These are phyloP conservation scores for Oenanthe melanoleuca DNA, from an alignment of 2,113 vertebrate genomes.

Conservation along the genomic window DNA sequence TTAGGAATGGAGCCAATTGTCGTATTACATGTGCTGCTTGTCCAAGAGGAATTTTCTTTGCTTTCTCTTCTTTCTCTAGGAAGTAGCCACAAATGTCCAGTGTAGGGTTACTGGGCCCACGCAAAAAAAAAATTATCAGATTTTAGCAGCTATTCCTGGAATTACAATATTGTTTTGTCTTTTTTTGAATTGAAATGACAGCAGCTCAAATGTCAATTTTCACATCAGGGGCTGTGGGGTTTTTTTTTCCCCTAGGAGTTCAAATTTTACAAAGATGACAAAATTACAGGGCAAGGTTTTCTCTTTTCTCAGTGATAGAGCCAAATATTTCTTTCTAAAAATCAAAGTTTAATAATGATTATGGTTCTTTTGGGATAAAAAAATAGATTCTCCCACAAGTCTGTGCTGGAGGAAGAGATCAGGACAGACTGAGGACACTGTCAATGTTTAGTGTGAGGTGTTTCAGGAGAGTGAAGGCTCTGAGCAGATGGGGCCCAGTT, in stretches of 20 bases:
- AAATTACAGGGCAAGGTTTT: neutral
- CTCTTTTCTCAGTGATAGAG: neutral
- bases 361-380: neutral
- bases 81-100: constrained; percentile 51
- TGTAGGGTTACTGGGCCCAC: constrained; percentile 45
- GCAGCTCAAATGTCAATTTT: constrained; percentile 2
- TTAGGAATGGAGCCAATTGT: constrained; percentile 39
- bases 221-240: neutral
- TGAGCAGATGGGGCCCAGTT: neutral
- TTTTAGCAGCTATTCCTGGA: constrained; percentile 59
- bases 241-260: neutral
- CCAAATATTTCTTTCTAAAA: neutral
- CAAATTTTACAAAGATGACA: neutral
- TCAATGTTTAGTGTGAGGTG: neutral
- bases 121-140: constrained; percentile 28
- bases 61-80: constrained; percentile 66
- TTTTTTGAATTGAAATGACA: neutral
- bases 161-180: constrained; percentile 38
- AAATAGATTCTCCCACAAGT: neutral
- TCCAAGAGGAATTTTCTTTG: constrained; percentile 43
- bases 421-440: rapidly evolving
- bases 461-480: neutral
- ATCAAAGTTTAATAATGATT: neutral
- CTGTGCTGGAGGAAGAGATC: neutral
- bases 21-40: constrained; percentile 38